Conservation (phyloP, 2,888 invertebrate species). For the Cephus pulcher region DNA sequence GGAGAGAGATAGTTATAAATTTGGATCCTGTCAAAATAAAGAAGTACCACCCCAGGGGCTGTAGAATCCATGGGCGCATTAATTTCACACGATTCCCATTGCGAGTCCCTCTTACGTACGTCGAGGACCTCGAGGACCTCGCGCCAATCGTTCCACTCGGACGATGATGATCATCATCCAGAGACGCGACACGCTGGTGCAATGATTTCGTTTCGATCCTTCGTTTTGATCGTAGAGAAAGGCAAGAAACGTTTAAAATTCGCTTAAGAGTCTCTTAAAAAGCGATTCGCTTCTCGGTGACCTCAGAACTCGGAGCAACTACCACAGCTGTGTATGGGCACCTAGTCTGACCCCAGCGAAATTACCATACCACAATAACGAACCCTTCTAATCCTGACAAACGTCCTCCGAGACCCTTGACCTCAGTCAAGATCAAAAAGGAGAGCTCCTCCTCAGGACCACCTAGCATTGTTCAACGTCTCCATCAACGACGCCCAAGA, state of each 20-base stretch:
- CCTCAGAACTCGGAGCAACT: background rate
- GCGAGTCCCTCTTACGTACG: background rate
- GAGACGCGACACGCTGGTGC: background rate
- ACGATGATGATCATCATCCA: background rate
- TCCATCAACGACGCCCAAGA: background rate
- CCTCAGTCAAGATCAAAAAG: background rate
- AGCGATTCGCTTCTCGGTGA: background rate
- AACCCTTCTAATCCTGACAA: conserved; percentile 50
- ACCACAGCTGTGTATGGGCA: background rate
- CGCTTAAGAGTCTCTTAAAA: background rate
- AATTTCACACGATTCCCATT: conserved; percentile 26
- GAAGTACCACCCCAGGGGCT: conserved; percentile 22
- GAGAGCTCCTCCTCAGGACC: background rate
- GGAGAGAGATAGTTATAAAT: conserved; percentile 39
- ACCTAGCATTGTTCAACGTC: background rate
- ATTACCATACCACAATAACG: background rate
- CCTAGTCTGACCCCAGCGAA: background rate
- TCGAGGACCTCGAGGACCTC: background rate
- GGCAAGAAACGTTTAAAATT: background rate
- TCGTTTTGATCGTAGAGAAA: background rate
- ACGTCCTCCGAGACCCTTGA: conserved; percentile 30
- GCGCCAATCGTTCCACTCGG: too few relatives aligned
- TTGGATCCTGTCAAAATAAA: conserved; percentile 50
- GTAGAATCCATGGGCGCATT: conserved; percentile 40
- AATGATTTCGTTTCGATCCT: background rate